Percentiles rank a stretch among this genome's conserved stretches.
Conservation (phyloP, 2,113 vertebrate species). For the Elaphurus davidianus region DNA sequence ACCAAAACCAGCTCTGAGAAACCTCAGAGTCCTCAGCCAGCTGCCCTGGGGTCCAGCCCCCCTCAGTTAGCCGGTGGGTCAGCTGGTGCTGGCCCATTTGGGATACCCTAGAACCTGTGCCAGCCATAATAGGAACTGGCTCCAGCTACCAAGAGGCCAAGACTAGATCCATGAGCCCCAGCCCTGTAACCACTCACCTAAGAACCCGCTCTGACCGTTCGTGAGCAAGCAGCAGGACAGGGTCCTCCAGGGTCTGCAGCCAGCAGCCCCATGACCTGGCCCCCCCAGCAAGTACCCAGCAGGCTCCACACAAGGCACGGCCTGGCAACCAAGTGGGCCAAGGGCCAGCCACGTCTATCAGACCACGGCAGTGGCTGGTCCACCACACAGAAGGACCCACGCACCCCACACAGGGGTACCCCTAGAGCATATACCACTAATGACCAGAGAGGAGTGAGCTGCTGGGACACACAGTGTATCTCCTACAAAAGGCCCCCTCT, state of each 20-base stretch:
- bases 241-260: background rate
- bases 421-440: background rate
- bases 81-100: background rate
- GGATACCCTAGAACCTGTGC: background rate
- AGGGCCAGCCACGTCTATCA: background rate
- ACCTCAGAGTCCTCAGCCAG: background rate
- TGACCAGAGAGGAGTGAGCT: background rate
- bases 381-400: background rate
- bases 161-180: background rate
- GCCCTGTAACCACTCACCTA: background rate
- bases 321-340: background rate
- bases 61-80: background rate
- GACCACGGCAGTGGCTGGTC: rapidly evolving
- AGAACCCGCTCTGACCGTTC: background rate
- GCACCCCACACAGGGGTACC: background rate
- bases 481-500: background rate
- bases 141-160: background rate
- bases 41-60: background rate
- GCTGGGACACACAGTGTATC: background rate
- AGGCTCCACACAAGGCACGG: background rate
- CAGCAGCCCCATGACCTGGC: background rate
- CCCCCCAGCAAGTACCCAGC: background rate
- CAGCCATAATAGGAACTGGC: background rate
- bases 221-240: background rate
- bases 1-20: background rate